These are phyloP conservation scores for Apodemia hepburni DNA, from an alignment of 2,888 invertebrate species.

Conservation along the genomic window DNA sequence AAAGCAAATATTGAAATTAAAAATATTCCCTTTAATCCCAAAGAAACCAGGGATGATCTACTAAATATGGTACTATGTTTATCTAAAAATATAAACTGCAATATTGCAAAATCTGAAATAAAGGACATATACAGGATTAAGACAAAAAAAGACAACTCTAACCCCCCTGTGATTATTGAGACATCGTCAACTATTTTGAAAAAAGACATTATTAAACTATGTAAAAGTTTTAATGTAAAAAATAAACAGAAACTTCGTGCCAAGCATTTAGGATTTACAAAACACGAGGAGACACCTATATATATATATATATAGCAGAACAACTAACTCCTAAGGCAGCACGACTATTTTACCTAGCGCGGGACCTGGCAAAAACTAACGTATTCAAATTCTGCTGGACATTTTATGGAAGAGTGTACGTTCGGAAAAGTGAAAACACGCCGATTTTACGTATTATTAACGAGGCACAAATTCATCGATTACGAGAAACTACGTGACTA, in stretches of 20 bases:
- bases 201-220: slow-evolving; percentile 22
- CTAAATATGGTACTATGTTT: slow-evolving; percentile 24
- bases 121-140: slow-evolving; percentile 29
- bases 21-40: slow-evolving; percentile 27
- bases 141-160: slow-evolving; percentile 12
- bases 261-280: slow-evolving; percentile 21
- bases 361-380: slow-evolving; percentile 25
- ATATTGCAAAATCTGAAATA: slow-evolving; percentile 23
- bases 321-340: slow-evolving; percentile 13
- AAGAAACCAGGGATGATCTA: slow-evolving; percentile 28
- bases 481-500: neutral
- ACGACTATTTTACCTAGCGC: slow-evolving; percentile 17
- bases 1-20: slow-evolving; percentile 30
- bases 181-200: slow-evolving; percentile 21
- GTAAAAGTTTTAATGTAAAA: slow-evolving; percentile 22
- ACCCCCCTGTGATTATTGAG: slow-evolving; percentile 22
- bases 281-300: slow-evolving; percentile 17
- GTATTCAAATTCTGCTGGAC: slow-evolving; percentile 31
- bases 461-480: neutral
- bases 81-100: slow-evolving; percentile 21
- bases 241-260: slow-evolving; percentile 22
- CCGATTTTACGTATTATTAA: neutral
- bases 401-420: slow-evolving; percentile 21
- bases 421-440: neutral
- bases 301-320: slow-evolving; percentile 3